Evolutionary conservation across 2,888 invertebrate genomes (phyloP), one percentile per base, ranked within the genome.

Genomic region (Scaptomyza reducta): DNA sequence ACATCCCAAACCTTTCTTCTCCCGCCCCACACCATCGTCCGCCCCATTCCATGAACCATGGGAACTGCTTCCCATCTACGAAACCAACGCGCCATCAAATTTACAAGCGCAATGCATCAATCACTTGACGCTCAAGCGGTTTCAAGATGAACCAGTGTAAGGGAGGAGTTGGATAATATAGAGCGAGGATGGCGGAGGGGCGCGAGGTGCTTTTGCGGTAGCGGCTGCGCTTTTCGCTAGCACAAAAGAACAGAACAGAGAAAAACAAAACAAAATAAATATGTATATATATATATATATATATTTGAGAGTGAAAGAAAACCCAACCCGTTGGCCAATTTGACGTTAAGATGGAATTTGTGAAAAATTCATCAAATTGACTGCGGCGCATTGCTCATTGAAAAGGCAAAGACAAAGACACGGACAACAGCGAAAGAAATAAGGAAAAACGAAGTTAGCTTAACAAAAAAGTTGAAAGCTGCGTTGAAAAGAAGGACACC

Each of bases 101-200:
- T 82, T 82, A 82, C 87, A 87, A 82, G 82, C 82, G 82, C 82
- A 82, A 82, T 82, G 82, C 87, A 82, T 82, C 82, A 82, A 82
- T 82, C 82, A 82, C 85, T 64, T 74, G 74, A 70, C 74, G 74
- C 77, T 74, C 74, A 77, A 74, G 74, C 77, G 74, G 74, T 66
- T 74, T 61, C 73, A 71, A 65, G 77, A 65, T 65, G 73, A 76
- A 76, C 54, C 65, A 47, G 22, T 40, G 42, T 29, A 54, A 10
- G 38, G 22, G 27, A 53, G 27, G 27, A 53, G 27, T 11, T 7
- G 45, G 6, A 46, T 45, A 27, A 45, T 45, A 45, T n/a, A n/a
- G 9, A 16, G 11, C 6, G n/a, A 11, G 11, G 14, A 5, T 3
- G 47, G 18, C 6, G 11, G 10, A 11, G 9, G 6, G 33, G 13